Evolutionary conservation across 2,888 invertebrate species (phyloP), one percentile per base, ranked within the genome.

Genomic region (Trimorus sp.): DNA sequence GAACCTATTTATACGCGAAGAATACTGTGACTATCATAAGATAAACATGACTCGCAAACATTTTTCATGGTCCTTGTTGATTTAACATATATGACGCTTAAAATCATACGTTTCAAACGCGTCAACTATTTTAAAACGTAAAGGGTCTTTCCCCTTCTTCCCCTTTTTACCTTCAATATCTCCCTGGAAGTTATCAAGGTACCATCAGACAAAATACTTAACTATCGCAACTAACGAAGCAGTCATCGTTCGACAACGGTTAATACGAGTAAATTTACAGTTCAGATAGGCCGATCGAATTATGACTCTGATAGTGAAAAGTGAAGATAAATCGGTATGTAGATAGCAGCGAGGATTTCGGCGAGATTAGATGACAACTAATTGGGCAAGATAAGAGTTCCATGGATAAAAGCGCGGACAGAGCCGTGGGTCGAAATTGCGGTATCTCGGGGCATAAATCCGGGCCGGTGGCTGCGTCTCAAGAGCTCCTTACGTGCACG

Each of bases 291-390:
- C 15, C 9, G 53, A 56, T 58, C 68, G 15, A 56, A 36, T 56
- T 56, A 66, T 54, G 66, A 69, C 14, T 56, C 36, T 12, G 49
- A 48, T 48, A 49, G 58, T 40, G 26, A 58, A 74, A 63, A 51
- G 16, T 38, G 9, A 16, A 45, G 56, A 73, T 73, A 73, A 65
- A 56, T 14, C 16, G 48, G 14, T 49, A 58, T 73, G 48, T 53
- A 73, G 63, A 73, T 58, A 65, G 9, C 37, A 54, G 12, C 56
- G 65, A 40, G 49, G 38, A 49, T 73, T 40, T 38, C 37, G 26
- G n/a, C n/a, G 26, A 63, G 63, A 65, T 63, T 65, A 73, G 70
- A 70, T 60, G 51, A 7, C 15, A 15, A 73, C 62, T 63, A 73
- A 73, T 73, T 73, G 62, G 48, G 7, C 36, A 38, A 45, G 71